Percentiles rank a stretch among this genome's conserved stretches.
Conservation (phyloP, 1,140 invertebrate species). For the Caerostris extrusa region DNA sequence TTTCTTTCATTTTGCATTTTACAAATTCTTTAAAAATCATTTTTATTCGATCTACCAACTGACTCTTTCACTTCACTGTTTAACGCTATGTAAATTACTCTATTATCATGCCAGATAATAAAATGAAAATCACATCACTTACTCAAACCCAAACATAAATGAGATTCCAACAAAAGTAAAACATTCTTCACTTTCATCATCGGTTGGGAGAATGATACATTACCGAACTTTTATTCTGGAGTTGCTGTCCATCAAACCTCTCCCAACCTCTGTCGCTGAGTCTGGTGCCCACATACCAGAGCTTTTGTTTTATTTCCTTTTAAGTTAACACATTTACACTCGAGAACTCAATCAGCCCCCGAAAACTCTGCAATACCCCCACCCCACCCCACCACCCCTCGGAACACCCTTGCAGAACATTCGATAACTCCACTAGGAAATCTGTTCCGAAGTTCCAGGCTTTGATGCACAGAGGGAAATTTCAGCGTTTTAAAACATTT, state of each 20-base stretch:
- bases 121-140: too few relatives aligned
- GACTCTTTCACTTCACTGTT: too few relatives aligned
- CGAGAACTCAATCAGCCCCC: constrained; percentile 35
- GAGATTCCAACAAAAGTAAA: too few relatives aligned
- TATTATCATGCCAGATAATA: too few relatives aligned
- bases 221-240: constrained; percentile 45
- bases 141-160: too few relatives aligned
- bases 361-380: background rate
- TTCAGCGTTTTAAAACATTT: constrained; percentile 34
- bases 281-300: background rate
- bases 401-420: background rate
- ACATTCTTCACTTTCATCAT: background rate
- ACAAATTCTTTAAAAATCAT: too few relatives aligned
- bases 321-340: constrained; percentile 24
- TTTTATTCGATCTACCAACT: too few relatives aligned
- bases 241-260: constrained; percentile 23
- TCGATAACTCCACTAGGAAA: constrained; percentile 37
- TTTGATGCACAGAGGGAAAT: background rate
- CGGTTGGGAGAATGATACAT: constrained; percentile 7
- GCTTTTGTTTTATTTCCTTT: constrained; percentile 34
- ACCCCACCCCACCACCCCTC: background rate
- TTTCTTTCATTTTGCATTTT: too few relatives aligned
- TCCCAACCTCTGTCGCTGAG: background rate
- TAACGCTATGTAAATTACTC: too few relatives aligned
- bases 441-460: constrained; percentile 40